These are phyloP conservation scores for Capreolus pygargus DNA, from an alignment of 2,113 vertebrate genomes.

Conservation along the genomic window DNA sequence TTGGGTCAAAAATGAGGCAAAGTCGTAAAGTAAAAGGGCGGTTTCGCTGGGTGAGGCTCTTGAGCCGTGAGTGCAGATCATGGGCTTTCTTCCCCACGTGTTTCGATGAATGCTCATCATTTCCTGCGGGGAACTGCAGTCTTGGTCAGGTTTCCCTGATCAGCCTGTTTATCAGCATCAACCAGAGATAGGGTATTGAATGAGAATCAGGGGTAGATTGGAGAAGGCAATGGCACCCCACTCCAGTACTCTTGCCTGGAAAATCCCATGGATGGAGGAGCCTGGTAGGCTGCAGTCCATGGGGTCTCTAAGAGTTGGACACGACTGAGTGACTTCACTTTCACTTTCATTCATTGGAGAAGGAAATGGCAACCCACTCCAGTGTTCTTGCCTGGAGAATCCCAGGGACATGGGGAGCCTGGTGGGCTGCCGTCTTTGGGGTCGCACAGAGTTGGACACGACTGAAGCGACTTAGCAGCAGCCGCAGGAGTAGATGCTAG, in stretches of 20 bases:
- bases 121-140: neutral
- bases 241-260: neutral
- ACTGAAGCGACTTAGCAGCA: neutral
- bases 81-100: neutral
- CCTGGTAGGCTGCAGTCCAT: neutral
- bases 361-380: neutral
- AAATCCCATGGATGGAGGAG: neutral
- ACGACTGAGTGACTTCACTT: rapidly evolving
- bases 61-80: neutral
- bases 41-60: neutral
- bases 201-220: neutral
- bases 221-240: neutral
- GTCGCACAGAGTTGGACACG: rapidly evolving
- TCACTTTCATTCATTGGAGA: neutral
- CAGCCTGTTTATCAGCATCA: neutral
- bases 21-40: neutral
- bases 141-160: neutral
- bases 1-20: neutral
- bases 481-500: neutral
- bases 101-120: neutral
- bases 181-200: neutral
- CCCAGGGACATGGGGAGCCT: neutral
- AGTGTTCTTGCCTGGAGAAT: neutral
- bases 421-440: neutral
- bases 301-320: rapidly evolving